phyloP scores from a whole-genome alignment of 2,113 vertebrate genomes.

The Athene cunicularia region DNA sequence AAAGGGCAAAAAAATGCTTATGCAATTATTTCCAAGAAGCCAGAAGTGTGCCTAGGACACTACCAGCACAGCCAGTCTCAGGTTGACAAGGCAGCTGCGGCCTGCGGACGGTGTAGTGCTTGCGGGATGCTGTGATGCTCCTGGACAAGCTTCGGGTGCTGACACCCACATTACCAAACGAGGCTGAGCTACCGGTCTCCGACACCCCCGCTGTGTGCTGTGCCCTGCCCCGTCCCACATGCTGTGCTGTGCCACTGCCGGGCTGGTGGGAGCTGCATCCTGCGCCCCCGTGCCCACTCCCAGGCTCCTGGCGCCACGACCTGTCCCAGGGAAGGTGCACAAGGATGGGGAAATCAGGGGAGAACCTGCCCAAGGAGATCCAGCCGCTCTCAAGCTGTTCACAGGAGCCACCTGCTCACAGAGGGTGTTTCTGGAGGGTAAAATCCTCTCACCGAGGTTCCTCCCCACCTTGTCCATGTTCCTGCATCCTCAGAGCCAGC shows the following conservation, averaged over 20 bases:
- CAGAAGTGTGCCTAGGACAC: fast-evolving
- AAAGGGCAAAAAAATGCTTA: neutral
- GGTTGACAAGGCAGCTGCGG: fast-evolving
- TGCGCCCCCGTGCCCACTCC: fast-evolving
- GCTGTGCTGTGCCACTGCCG: fast-evolving
- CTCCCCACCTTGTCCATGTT: neutral
- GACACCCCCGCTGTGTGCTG: fast-evolving
- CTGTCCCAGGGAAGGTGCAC: neutral
- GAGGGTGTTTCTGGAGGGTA: neutral
- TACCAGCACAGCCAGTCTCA: too few relatives aligned
- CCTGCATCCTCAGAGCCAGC: fast-evolving
- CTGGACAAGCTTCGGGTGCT: fast-evolving
- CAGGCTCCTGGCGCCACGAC: neutral
- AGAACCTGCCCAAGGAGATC: neutral
- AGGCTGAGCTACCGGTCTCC: too few relatives aligned
- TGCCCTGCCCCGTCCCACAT: neutral
- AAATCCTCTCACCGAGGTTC: neutral
- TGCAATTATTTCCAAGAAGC: neutral
- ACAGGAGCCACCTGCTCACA: neutral
- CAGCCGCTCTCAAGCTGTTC: too few relatives aligned
- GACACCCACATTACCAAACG: fast-evolving
- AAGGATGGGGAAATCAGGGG: too few relatives aligned
- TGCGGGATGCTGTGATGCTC: fast-evolving
- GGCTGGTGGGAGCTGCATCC: neutral
- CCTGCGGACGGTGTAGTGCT: neutral